phyloP scores from a whole-genome alignment of 1,140 invertebrate genomes.

The Ganaspis sp. region DNA sequence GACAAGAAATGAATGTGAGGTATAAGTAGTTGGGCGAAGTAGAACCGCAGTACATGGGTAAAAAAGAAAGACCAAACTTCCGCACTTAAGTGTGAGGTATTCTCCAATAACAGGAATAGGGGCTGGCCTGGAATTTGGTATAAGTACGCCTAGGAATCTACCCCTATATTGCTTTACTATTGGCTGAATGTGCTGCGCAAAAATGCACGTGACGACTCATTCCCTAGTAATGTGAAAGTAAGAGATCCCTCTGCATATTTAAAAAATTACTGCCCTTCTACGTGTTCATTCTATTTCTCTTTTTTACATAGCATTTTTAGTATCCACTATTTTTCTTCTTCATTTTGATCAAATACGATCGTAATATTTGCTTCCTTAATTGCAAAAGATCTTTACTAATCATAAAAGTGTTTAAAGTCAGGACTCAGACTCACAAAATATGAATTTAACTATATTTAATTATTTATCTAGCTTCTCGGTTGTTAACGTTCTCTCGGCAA shows the following conservation, averaged over 20 bases:
- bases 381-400: too few species aligned
- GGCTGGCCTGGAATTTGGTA: conserved; percentile 63
- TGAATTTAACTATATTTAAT: too few species aligned
- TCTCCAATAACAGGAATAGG: conserved; percentile 68
- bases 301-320: background rate
- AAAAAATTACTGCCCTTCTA: background rate
- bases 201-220: conserved; percentile 55
- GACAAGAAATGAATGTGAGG: background rate
- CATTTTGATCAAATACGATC: too few species aligned
- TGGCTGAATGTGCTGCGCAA: conserved; percentile 54
- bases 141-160: conserved; percentile 64
- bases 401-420: too few species aligned
- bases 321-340: too few species aligned
- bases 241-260: background rate
- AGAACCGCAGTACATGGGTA: conserved; percentile 25
- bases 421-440: too few species aligned
- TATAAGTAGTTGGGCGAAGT: conserved; percentile 17
- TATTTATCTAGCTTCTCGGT: too few species aligned
- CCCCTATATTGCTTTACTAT: conserved; percentile 68
- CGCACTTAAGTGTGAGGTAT: conserved; percentile 59
- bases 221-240: background rate
- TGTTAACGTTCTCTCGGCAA: too few species aligned
- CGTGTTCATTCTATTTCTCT: background rate
- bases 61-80: conserved; percentile 31
- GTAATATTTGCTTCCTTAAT: too few species aligned